Evolutionary conservation across 2,113 vertebrate genomes (phyloP).

Genomic region (Nematolebias whitei): DNA sequence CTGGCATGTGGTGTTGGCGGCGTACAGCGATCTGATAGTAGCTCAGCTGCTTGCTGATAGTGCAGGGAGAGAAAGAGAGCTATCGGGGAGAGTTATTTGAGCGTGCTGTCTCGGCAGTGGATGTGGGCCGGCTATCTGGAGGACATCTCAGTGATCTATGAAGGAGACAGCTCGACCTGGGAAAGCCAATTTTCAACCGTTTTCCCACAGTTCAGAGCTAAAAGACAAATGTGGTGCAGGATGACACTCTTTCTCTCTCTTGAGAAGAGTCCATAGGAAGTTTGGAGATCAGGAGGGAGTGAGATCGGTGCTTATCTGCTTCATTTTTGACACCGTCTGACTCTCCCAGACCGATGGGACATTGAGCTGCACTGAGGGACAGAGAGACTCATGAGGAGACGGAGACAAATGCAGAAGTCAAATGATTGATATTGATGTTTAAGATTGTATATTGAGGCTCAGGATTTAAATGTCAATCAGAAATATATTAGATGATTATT

Average conservation of each 20-base stretch:
- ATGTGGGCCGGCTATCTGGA: conserved; percentile 69
- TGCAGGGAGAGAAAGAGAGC: conserved; percentile 50
- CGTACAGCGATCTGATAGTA: conserved; percentile 48
- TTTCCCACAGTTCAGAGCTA: conserved; percentile 52
- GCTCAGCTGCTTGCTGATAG: conserved; percentile 36
- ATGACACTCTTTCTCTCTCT: conserved; percentile 8
- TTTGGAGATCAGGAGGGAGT: conserved; percentile 26
- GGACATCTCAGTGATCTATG: conserved; percentile 80
- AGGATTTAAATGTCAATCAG: not conserved
- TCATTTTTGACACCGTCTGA: conserved; percentile 36
- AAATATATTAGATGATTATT: conserved; percentile 17
- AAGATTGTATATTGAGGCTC: not conserved
- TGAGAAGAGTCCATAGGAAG: conserved; percentile 27
- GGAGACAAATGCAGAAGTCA: conserved; percentile 2
- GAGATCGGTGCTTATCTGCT: conserved; percentile 41
- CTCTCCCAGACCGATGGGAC: conserved; percentile 8
- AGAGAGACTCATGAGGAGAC: not conserved
- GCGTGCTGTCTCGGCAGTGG: conserved; percentile 45
- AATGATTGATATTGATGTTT: not conserved
- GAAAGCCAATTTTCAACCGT: conserved; percentile 63
- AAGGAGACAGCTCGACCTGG: conserved; percentile 60
- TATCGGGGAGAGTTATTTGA: conserved; percentile 74
- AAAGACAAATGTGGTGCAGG: conserved; percentile 47
- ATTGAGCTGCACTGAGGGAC: not conserved
- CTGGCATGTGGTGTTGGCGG: conserved; percentile 14